A percentile compares a stretch with the other conserved stretches of the same genome.
Conservation (phyloP, 2,888 invertebrate species). For the Cryptus armator region DNA sequence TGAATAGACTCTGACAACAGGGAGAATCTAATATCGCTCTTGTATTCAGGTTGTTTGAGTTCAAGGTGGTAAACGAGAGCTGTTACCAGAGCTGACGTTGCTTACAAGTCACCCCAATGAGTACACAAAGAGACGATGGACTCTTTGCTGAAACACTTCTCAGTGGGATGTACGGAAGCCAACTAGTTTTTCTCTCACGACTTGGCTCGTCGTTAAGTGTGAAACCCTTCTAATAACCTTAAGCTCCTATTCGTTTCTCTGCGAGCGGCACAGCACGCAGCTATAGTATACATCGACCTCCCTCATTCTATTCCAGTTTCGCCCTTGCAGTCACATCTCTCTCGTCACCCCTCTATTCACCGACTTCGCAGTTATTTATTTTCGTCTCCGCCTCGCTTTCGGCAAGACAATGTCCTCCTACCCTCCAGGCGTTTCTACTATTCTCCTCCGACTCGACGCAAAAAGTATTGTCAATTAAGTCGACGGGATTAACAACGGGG, state of each 20-base stretch:
- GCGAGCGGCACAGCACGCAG: neutral
- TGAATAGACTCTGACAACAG: neutral
- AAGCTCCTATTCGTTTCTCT: slow-evolving; percentile 20
- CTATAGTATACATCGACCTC: neutral
- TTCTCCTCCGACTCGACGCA: neutral
- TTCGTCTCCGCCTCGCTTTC: slow-evolving; percentile 29
- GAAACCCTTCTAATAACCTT: slow-evolving; percentile 29
- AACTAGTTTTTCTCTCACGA: neutral
- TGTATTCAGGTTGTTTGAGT: slow-evolving; percentile 7
- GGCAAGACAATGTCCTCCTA: slow-evolving; percentile 16
- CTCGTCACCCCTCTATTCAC: neutral
- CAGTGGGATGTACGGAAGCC: slow-evolving; percentile 3
- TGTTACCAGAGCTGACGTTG: slow-evolving; percentile 8
- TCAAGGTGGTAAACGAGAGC: slow-evolving; percentile 19
- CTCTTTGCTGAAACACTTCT: slow-evolving; percentile 22
- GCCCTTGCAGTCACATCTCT: neutral
- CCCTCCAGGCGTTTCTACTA: neutral
- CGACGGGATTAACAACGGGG: slow-evolving; percentile 18
- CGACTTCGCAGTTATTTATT: slow-evolving; percentile 28
- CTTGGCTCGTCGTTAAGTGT: slow-evolving; percentile 34
- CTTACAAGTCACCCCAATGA: slow-evolving; percentile 17
- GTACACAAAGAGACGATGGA: slow-evolving; percentile 9
- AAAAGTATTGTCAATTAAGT: slow-evolving; percentile 42
- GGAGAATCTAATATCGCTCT: neutral
- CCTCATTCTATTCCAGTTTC: slow-evolving; percentile 1